Evolutionary conservation across 2,888 invertebrate genomes (phyloP), one percentile per base, ranked within the genome.

Genomic region (Nemotelus pantherinus): DNA sequence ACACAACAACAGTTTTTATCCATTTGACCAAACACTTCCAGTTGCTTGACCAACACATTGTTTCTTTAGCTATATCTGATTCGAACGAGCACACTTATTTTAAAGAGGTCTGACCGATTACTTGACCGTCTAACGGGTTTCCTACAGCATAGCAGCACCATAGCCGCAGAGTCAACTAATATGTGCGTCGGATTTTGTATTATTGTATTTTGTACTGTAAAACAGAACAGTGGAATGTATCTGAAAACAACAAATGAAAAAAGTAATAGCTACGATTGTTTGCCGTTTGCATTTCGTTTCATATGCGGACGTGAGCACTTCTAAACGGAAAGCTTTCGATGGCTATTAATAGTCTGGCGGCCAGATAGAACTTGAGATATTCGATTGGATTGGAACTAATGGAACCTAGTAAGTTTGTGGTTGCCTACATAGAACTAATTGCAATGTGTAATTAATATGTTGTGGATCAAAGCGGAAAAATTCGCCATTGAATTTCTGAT

Each of bases 71-170:
- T 25, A 50, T 50, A 50, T 50, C 50, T 50, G 50, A 5, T 50
- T 9, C 50, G 9, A 50, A 50, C 25, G 25, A 25, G 25, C 25
- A 9, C 25, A 25, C 25, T 25, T 9, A 65, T 65, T 65, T 65
- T 5, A n/a, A 65, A 65, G 65, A 65, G 47, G 65, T 65, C 47
- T 65, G 65, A 65, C 65, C 65, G 65, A 65, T 65, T 65, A 65
- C 65, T 65, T 47, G 65, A 47, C 65, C 47, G 45, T 47, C 45
- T 65, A 65, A 65, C 65, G 65, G 65, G 65, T 65, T 45, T 47
- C n/a, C 45, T 65, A 5, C 65, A 65, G 41, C 25, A 4, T 25
- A 57, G 57, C 63, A 63, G 43, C 39, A 39, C 39, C 43, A n/a
- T 41, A 5, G 43, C 41, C 4, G 43, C 41, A 43, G 7, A 5